Evolutionary conservation across 2,888 invertebrate species (phyloP).

Genomic region (Hipparchia semele): DNA sequence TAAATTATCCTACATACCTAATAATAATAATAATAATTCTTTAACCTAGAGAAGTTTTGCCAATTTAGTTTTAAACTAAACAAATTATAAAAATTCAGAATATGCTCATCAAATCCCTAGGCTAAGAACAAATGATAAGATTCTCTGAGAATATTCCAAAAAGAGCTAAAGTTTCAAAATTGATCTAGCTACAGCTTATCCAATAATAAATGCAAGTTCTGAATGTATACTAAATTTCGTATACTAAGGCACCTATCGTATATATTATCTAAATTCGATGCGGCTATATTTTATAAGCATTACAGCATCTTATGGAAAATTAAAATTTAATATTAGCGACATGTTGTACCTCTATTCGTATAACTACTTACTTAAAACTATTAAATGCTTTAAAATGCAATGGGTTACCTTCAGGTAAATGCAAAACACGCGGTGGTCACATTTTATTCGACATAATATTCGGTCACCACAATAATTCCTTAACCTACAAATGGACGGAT

Average conservation of each 20-base stretch:
- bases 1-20: conserved; percentile 13
- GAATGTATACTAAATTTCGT: conserved; percentile 48
- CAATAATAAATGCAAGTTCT: conserved; percentile 66
- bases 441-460: conserved; percentile 33
- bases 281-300: conserved; percentile 47
- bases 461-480: conserved; percentile 35
- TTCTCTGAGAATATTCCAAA: conserved; percentile 78
- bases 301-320: conserved; percentile 34
- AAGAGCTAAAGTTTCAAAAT: conserved; percentile 32
- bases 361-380: conserved; percentile 47
- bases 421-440: conserved; percentile 77
- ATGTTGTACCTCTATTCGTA: conserved; percentile 44
- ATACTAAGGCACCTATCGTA: conserved; percentile 27
- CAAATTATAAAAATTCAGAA: conserved; percentile 63
- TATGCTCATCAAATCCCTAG: conserved; percentile 65
- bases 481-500: conserved; percentile 36
- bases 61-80: conserved; percentile 33
- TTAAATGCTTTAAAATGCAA: conserved; percentile 78
- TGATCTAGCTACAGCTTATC: conserved; percentile 45
- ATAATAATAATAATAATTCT: conserved; percentile 31
- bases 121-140: conserved; percentile 33
- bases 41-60: conserved; percentile 34
- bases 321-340: conserved; percentile 30
- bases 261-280: conserved; percentile 47
- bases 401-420: conserved; percentile 72